A percentile compares a stretch with the other conserved stretches of the same genome.
Conservation (phyloP, 2,888 invertebrate genomes). For the Andrena chrysosceles region DNA sequence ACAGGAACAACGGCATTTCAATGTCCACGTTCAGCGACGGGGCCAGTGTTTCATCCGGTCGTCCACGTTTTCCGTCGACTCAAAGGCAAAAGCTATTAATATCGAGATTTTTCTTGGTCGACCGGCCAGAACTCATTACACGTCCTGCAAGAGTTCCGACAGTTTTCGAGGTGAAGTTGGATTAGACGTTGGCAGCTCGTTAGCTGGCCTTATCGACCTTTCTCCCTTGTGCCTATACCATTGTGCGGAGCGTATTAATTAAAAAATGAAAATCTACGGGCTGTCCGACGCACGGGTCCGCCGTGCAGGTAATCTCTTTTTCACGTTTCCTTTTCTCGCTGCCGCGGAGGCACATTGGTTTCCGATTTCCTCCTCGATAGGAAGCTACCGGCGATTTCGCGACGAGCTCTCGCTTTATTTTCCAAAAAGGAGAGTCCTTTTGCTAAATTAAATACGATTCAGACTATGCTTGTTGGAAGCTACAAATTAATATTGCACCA, state of each 20-base stretch:
- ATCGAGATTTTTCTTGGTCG: conserved; percentile 62
- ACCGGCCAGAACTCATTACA: conserved; percentile 71
- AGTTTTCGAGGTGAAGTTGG: conserved; percentile 71
- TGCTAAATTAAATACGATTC: neutral
- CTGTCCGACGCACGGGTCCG: conserved; percentile 52
- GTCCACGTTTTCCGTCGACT: conserved; percentile 28
- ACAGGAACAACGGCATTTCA: conserved; percentile 5
- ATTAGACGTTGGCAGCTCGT: conserved; percentile 74
- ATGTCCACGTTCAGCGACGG: conserved; percentile 24
- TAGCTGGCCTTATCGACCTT: conserved; percentile 67
- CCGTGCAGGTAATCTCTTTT: conserved; percentile 48
- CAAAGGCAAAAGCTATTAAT: conserved; percentile 69
- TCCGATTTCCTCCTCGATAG: conserved; percentile 69
- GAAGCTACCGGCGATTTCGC: conserved; percentile 4
- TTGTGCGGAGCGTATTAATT: conserved; percentile 68
- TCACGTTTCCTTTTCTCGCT: conserved; percentile 20
- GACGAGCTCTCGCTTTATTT: conserved; percentile 1
- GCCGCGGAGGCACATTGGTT: conserved; percentile 66
- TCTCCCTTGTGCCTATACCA: conserved; percentile 33
- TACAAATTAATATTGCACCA: conserved; percentile 24
- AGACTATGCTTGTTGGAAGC: neutral
- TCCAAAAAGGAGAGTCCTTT: conserved; percentile 15
- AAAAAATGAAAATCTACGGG: conserved; percentile 67
- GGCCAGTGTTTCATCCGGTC: conserved; percentile 10
- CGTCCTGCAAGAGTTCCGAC: conserved; percentile 70